Conservation (phyloP, 2,113 vertebrate species). For the Heliornis fulica region DNA sequence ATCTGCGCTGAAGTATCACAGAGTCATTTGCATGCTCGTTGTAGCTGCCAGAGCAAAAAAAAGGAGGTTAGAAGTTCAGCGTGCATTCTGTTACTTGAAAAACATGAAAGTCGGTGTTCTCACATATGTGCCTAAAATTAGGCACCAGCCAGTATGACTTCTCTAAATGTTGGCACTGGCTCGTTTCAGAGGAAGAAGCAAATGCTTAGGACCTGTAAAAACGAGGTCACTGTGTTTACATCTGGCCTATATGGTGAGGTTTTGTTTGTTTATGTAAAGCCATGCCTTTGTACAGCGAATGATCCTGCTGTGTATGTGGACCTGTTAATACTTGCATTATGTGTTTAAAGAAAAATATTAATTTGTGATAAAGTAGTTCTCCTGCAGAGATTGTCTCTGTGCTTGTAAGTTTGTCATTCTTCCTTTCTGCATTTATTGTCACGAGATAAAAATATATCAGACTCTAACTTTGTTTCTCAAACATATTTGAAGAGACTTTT, state of each 20-base stretch:
- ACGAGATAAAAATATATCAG: background rate
- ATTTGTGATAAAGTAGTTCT: background rate
- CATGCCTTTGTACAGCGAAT: background rate
- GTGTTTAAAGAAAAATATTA: background rate
- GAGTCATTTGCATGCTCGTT: background rate
- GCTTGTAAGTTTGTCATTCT: background rate
- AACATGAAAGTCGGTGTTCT: background rate
- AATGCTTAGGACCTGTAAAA: background rate
- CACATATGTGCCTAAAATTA: background rate
- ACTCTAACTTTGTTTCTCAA: background rate
- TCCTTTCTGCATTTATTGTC: background rate
- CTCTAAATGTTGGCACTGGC: background rate
- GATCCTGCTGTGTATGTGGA: background rate
- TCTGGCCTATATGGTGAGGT: background rate
- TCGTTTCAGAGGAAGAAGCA: background rate
- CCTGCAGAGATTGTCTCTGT: background rate
- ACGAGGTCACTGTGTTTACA: background rate
- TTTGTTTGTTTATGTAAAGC: background rate
- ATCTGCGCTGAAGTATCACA: background rate
- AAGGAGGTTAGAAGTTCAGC: background rate
- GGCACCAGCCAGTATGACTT: background rate
- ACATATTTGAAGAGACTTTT: background rate
- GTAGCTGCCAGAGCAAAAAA: background rate
- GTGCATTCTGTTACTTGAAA: background rate
- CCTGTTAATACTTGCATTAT: background rate